Evolutionary conservation across 2,888 invertebrate genomes (phyloP).

Genomic region (Torymus tubicola): DNA sequence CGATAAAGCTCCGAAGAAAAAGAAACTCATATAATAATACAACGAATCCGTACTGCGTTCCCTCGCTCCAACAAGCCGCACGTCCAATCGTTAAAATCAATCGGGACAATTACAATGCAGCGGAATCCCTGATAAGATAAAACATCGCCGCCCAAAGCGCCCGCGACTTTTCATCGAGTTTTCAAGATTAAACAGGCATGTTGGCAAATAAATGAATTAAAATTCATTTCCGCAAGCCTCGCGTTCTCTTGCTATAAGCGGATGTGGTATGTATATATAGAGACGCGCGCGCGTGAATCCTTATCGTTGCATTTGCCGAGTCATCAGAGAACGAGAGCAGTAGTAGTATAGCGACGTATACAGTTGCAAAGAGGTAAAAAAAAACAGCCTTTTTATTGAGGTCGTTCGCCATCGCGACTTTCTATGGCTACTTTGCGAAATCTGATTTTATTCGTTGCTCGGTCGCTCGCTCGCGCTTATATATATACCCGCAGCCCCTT

Average conservation of each 20-base stretch:
- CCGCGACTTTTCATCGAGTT: constrained; percentile 8
- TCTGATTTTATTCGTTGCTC: constrained; percentile 40
- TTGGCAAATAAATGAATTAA: constrained; percentile 45
- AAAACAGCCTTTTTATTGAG: constrained; percentile 46
- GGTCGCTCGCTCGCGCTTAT: no score
- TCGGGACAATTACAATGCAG: no score
- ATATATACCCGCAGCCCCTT: neutral
- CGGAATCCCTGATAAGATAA: no score
- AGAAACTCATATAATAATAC: no score
- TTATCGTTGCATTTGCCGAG: constrained; percentile 44
- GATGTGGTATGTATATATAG: constrained; percentile 1
- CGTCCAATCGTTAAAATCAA: no score
- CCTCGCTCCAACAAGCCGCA: no score
- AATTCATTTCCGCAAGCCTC: constrained; percentile 26
- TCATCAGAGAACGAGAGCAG: constrained; percentile 22
- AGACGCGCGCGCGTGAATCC: constrained; percentile 24
- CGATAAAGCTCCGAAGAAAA: no score
- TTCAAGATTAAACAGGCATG: constrained; percentile 19
- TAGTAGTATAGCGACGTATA: no score
- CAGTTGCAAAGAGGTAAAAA: neutral
- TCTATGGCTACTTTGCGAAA: constrained; percentile 50
- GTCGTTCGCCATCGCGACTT: constrained; percentile 37
- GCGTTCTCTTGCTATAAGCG: constrained; percentile 22
- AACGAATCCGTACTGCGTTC: no score
- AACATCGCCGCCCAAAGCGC: neutral